Evolutionary conservation across 2,888 invertebrate genomes (phyloP).

Genomic region (Sphaerophoria rueppellii): DNA sequence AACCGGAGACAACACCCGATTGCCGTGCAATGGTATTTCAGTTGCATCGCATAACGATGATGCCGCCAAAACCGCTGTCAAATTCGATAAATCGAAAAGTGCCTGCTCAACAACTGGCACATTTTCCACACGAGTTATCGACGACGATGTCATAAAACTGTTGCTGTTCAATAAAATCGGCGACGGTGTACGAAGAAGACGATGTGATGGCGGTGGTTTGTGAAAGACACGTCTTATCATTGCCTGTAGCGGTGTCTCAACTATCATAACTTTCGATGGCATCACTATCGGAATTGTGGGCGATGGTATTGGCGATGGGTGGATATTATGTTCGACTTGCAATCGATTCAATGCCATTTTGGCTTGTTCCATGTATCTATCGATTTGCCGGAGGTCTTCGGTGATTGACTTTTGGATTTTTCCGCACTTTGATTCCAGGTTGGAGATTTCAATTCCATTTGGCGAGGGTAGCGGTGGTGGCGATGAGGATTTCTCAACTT

Average conservation of each 20-base stretch:
- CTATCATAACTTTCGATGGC: slow-evolving; percentile 75
- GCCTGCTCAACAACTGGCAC: slow-evolving; percentile 80
- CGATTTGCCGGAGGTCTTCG: slow-evolving; percentile 80
- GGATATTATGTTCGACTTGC: slow-evolving; percentile 71
- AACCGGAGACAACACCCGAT: slow-evolving; percentile 30
- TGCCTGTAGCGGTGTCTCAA: slow-evolving; percentile 78
- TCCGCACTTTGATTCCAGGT: slow-evolving; percentile 79
- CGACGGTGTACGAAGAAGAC: slow-evolving; percentile 59
- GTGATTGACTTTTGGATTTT: slow-evolving; percentile 81
- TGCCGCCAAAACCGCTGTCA: slow-evolving; percentile 72
- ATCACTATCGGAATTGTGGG: slow-evolving; percentile 15
- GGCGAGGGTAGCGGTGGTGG: not conserved
- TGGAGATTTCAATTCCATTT: slow-evolving; percentile 76
- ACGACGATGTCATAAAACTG: slow-evolving; percentile 27
- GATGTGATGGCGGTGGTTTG: slow-evolving; percentile 61
- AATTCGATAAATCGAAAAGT: slow-evolving; percentile 78
- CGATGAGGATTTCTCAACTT: slow-evolving; percentile 47
- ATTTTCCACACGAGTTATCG: slow-evolving; percentile 77
- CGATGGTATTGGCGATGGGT: not conserved
- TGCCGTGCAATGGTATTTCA: not conserved
- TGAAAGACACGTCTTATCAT: slow-evolving; percentile 77
- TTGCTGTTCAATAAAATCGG: slow-evolving; percentile 21
- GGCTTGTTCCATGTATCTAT: slow-evolving; percentile 80
- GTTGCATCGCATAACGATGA: too few relatives aligned
- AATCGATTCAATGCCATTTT: slow-evolving; percentile 78